These are phyloP conservation scores for Phalacrocorax aristotelis DNA, from an alignment of 2,113 vertebrate genomes.

Conservation along the genomic window DNA sequence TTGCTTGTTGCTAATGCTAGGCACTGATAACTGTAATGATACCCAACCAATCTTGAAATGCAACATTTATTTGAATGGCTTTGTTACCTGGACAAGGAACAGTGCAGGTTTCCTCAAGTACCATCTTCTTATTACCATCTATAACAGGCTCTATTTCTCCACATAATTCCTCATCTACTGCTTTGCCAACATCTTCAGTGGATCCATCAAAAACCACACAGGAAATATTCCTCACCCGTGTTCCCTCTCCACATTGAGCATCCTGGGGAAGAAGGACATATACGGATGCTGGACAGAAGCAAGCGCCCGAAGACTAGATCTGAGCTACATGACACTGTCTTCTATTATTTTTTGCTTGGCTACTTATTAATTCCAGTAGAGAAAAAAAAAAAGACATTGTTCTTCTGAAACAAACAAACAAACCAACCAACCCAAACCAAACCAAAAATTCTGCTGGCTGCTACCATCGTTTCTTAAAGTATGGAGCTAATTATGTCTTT, in stretches of 20 bases:
- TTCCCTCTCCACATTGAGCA: constrained; percentile 92
- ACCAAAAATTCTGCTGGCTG: neutral
- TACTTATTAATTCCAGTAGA: neutral
- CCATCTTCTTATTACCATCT: constrained; percentile 79
- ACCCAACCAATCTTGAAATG: neutral
- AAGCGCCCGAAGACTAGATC: neutral
- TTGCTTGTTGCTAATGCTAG: neutral
- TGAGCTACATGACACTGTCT: neutral
- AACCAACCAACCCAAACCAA: neutral
- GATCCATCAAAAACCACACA: constrained; percentile 92
- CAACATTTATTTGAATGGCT: neutral
- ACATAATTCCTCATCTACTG: constrained; percentile 94
- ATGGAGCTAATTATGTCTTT: neutral
- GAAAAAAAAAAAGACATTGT: neutral
- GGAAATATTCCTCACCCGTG: constrained; percentile 86
- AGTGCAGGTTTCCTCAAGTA: constrained; percentile 86
- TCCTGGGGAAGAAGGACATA: constrained; percentile 65
- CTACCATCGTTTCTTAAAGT: neutral
- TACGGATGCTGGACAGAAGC: neutral
- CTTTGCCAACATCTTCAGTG: constrained; percentile 72
- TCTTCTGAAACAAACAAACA: neutral
- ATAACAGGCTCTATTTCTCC: constrained; percentile 80
- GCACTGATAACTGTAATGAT: neutral
- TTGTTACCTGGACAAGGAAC: constrained; percentile 92
- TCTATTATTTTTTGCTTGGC: neutral